Base-by-base conservation (phyloP, 1,140 invertebrate genomes). In the Aphaenogaster rudis region DNA sequence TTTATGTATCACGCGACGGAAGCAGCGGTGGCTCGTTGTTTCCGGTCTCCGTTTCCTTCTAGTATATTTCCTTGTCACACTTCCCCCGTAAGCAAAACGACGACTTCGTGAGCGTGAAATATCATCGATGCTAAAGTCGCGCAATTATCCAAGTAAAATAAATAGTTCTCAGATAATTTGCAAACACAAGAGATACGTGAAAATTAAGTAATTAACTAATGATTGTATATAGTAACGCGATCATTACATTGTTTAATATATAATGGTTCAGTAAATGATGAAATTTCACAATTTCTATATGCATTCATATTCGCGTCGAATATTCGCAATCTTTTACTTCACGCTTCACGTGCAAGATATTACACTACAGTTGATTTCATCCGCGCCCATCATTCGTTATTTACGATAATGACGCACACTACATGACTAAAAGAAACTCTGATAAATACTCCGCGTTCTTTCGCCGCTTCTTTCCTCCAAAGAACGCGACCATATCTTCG, bases 1-100 rank as follows among this genome's bases (percentile, higher is more conserved):
- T 82, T 82, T 50, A 86, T 50, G 48, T 57, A 82, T 88, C 88
- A 91, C 63, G 66, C 66, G 79, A 57, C 87, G 89, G 90, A 91
- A 91, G 81, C 54, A 59, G 57, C 79, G 48, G 76, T 71, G 77
- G 78, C 54, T 90, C 57, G 66, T 9, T 81, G 42, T 63, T 88
- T 91, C 90, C 89, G 87, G 82, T 80, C 59, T 64, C n/a, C 36
- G 39, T 77, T 80, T 74, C 78, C 85, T 86, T 72, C 39, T 45
- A 82, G 63, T 66, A 67, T 54, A 80, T 79, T 90, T 87, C 72
- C 85, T 90, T 82, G 79, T 89, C 88, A 61, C 66, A 84, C n/a
- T 74, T 76, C 39, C 50, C 15, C 21, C 50, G 3, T 15, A 48
- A 59, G 33, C 39, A 17, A 9, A n/a, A 21, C 39, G 9, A 76